Percentiles rank a stretch among this genome's conserved stretches.
phyloP scores from a whole-genome alignment of 2,888 invertebrate genomes.

The Entomobrya proxima region DNA sequence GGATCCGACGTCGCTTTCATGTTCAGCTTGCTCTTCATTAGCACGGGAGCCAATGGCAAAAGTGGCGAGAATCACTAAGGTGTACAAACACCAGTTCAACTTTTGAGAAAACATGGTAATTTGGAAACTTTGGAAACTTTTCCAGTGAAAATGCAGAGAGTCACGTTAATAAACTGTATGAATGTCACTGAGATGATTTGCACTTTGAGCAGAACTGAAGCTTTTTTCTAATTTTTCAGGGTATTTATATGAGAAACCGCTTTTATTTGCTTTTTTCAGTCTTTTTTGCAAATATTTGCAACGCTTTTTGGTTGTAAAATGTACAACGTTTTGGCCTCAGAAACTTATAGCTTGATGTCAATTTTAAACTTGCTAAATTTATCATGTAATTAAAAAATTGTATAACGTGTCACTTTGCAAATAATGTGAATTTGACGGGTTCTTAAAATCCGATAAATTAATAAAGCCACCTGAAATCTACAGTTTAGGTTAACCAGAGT shows the following conservation, averaged over 20 bases:
- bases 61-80: neutral
- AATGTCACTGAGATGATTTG: neutral
- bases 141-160: no score
- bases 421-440: neutral
- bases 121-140: neutral
- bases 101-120: neutral
- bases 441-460: no score
- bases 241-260: neutral
- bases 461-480: neutral
- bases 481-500: neutral
- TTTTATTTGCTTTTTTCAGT: neutral
- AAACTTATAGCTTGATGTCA: neutral
- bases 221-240: neutral
- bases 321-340: neutral
- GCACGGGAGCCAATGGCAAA: neutral
- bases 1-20: neutral
- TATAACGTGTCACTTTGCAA: neutral
- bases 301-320: neutral
- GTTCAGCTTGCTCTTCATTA: conserved; percentile 3
- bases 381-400: conserved; percentile 19
- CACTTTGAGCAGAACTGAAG: neutral
- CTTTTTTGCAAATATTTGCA: neutral
- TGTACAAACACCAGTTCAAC: neutral
- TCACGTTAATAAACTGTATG: no score
- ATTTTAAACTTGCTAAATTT: neutral